Base-by-base conservation (phyloP, 53 echinoderm and acorn worm species). In the Paelopatides confundens region DNA sequence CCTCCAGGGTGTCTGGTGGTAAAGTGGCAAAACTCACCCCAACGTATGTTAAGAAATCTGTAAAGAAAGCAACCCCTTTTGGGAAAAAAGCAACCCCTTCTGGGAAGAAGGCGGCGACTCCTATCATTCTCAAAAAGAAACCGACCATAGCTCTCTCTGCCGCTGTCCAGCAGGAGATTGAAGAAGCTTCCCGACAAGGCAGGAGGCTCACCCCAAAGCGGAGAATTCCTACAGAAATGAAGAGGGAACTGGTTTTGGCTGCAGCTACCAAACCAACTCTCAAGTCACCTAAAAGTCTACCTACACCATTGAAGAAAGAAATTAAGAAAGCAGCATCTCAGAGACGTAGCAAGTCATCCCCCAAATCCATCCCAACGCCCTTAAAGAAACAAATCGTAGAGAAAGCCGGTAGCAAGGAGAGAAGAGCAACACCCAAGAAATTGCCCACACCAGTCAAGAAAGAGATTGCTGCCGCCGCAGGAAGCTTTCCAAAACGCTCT, bases 21-120 rank as follows among this genome's bases (percentile, higher is more conserved):
- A 94, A 87, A 52, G 94, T 96, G 63, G 40, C 91, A 85, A 96
- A 94, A 74, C 35, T 85, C 5, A 93, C 93, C 12, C 96, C 96
- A 10, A 91, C 90, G 66, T 87, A 92, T 35, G 90, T 90, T 18
- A 86, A 71, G 33, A 87, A 90, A 65, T 52, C 76, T 18, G 43
- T 15, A 27, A 70, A 46, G 17, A 89, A 89, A 71, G 50, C 69
- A 31, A 39, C 87, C 34, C 35, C 88, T 9, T 77, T 85, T 2
- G 74, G 88, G 2, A 77, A 71, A 85, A 88, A 79, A 81, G 31
- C 69, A 31, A 39, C 87, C 34, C 35, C 88, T 9, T 77, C 88
- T 2, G 74, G 88, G 2, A 77, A 71, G 88, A 88, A 79, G 86
- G 31, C 69, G 30, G 54, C 89, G 7, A 86, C 89, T 13, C 86